A percentile compares a stretch with the other conserved stretches of the same genome.
Evolutionary conservation across 2,888 invertebrate species (phyloP).

Genomic region (Lamellibrachia satsuma): DNA sequence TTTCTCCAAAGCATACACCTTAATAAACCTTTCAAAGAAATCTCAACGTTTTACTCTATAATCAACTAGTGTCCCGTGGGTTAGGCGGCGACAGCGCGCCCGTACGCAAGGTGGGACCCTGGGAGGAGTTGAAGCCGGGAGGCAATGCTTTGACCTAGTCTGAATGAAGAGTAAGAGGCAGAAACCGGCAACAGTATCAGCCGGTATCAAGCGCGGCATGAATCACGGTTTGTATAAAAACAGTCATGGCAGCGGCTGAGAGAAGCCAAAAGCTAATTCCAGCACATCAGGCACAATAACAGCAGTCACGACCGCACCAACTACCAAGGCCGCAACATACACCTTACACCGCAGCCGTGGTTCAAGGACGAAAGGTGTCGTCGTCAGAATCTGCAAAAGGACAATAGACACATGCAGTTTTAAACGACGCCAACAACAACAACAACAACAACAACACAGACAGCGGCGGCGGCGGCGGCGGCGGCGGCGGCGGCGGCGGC

Average conservation of each 20-base stretch:
- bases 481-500: too few relatives aligned
- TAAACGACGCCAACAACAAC: not conserved
- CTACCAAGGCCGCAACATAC: not conserved
- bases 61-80: not conserved
- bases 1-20: not conserved
- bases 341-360: not conserved
- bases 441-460: too few relatives aligned
- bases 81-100: not conserved
- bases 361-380: not conserved
- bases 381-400: not conserved
- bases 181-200: not conserved
- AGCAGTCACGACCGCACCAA: not conserved
- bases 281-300: not conserved
- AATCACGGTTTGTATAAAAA: not conserved
- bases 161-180: not conserved
- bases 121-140: not conserved
- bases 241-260: not conserved
- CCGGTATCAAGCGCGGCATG: not conserved
- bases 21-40: not conserved
- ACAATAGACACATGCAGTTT: not conserved
- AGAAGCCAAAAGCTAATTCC: not conserved
- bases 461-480: too few relatives aligned
- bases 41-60: not conserved
- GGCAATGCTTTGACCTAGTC: not conserved
- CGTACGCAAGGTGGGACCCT: not conserved